A percentile compares a stretch with the other conserved stretches of the same genome.
Evolutionary conservation across 2,888 invertebrate species (phyloP).

Genomic region (Spisula subtruncata): DNA sequence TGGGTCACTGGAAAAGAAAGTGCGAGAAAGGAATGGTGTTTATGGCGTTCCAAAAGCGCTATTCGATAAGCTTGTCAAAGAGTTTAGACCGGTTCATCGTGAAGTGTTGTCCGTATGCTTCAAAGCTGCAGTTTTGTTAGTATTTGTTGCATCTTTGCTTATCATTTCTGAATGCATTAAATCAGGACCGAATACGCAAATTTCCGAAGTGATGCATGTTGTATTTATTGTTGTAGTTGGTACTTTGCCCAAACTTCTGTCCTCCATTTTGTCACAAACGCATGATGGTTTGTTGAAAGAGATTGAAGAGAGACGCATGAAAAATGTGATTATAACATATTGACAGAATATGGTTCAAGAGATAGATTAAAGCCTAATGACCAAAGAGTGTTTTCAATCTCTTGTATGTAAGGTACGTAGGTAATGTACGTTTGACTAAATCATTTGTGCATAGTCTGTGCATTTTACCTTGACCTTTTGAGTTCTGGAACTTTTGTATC

Average conservation of each 20-base stretch:
- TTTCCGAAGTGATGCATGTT: constrained; percentile 70
- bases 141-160: constrained; percentile 44
- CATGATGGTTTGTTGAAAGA: constrained; percentile 43
- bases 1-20: background rate
- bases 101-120: constrained; percentile 53
- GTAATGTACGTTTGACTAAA: too few species aligned
- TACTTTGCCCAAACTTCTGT: constrained; percentile 58
- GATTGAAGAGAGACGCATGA: constrained; percentile 49
- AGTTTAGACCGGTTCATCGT: constrained; percentile 54
- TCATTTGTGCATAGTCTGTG: too few species aligned
- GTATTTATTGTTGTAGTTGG: constrained; percentile 64
- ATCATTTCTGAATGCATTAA: constrained; percentile 37
- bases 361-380: background rate
- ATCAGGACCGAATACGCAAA: constrained; percentile 48
- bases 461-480: too few species aligned
- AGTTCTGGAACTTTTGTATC: too few species aligned
- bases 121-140: constrained; percentile 43
- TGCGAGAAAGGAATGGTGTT: constrained; percentile 30
- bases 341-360: constrained; percentile 25
- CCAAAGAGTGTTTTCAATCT: too few species aligned
- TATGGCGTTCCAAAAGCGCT: constrained; percentile 58
- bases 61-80: constrained; percentile 47
- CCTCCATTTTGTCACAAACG: constrained; percentile 39
- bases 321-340: constrained; percentile 45
- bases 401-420: too few species aligned